Percentiles rank a stretch among this genome's conserved stretches.
These are phyloP conservation scores for Neoitamus cyanurus DNA, from an alignment of 2,888 invertebrate genomes.

Conservation along the genomic window DNA sequence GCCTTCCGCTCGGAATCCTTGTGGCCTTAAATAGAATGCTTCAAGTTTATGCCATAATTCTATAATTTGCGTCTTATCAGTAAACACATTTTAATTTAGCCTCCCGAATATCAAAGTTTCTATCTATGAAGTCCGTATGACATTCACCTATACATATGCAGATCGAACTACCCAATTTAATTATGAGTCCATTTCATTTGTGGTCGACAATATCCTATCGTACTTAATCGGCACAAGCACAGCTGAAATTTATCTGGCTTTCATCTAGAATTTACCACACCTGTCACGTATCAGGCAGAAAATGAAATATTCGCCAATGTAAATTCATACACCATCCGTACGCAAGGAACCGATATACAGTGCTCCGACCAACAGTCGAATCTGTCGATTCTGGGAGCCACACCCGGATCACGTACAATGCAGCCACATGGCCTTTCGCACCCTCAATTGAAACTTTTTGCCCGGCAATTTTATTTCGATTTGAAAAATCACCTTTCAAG, in stretches of 20 bases:
- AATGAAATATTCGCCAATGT: not conserved
- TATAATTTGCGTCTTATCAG: no score
- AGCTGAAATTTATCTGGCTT: not conserved
- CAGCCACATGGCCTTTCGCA: not conserved
- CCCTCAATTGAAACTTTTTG: conserved; percentile 2
- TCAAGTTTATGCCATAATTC: no score
- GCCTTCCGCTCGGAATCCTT: no score
- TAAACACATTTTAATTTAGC: no score
- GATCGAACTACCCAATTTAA: not conserved
- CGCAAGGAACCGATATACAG: not conserved
- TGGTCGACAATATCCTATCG: not conserved
- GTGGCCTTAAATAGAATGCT: no score
- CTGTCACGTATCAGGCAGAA: not conserved
- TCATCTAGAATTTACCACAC: not conserved
- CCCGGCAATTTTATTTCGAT: conserved; percentile 1
- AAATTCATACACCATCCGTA: not conserved
- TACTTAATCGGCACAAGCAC: not conserved
- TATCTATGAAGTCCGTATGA: no score
- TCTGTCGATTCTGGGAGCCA: not conserved
- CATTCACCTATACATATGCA: no score
- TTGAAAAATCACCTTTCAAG: conserved; percentile 22
- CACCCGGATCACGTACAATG: conserved; percentile 8
- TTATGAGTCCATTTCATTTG: not conserved
- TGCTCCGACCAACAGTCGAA: not conserved
- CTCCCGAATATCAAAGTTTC: no score